phyloP scores from a whole-genome alignment of 1,140 invertebrate species.

The Planococcus citri region DNA sequence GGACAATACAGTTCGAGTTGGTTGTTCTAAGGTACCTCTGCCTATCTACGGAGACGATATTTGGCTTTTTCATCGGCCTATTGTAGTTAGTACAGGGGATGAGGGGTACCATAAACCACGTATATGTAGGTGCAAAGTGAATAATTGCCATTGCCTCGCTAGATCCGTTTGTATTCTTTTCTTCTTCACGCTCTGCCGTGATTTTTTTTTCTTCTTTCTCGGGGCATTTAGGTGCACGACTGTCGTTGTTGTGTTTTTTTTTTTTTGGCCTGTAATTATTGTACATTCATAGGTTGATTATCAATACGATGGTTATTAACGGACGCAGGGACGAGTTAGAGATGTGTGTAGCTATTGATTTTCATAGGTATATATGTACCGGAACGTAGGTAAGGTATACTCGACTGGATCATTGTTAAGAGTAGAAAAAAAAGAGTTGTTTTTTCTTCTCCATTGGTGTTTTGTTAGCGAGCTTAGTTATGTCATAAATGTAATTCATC shows the following conservation, averaged over 20 bases:
- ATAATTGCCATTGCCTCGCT: background rate
- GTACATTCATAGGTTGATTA: conserved; percentile 2
- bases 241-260: background rate
- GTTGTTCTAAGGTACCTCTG: too few species aligned
- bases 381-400: background rate
- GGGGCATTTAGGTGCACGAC: background rate
- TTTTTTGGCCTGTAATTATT: background rate
- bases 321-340: background rate
- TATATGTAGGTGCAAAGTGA: background rate
- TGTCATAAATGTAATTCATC: conserved; percentile 7
- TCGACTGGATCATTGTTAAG: background rate
- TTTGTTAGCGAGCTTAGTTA: background rate
- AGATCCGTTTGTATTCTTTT: background rate
- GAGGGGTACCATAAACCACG: too few species aligned
- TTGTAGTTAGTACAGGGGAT: background rate
- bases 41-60: background rate
- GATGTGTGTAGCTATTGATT: background rate
- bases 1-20: too few species aligned
- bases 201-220: too few species aligned
- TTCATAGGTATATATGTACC: background rate
- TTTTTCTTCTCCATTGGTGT: too few species aligned
- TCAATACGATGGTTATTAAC: background rate
- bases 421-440: too few species aligned
- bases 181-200: background rate
- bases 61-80: background rate